These are phyloP conservation scores for Sander vitreus DNA, from an alignment of 2,113 vertebrate species.

Conservation along the genomic window DNA sequence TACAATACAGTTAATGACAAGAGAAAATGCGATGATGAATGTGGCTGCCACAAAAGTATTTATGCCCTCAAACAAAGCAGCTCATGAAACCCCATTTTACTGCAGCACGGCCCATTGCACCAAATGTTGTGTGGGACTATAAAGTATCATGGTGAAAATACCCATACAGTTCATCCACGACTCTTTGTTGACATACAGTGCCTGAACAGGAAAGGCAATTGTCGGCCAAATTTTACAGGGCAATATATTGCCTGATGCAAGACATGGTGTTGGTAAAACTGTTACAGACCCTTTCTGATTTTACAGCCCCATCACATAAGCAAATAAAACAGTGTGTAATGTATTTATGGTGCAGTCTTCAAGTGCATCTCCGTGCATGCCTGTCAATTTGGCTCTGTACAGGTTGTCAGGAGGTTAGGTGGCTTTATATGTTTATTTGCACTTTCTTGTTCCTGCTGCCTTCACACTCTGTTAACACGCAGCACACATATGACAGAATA, in stretches of 20 bases:
- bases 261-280: conserved; percentile 58
- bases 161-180: conserved; percentile 28
- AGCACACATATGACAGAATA: conserved; percentile 66
- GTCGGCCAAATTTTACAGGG: conserved; percentile 53
- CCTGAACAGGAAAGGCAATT: conserved; percentile 30
- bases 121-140: conserved; percentile 53
- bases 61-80: conserved; percentile 57
- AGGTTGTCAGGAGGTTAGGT: conserved; percentile 56
- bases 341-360: conserved; percentile 34
- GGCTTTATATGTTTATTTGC: conserved; percentile 66
- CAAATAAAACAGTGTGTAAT: conserved; percentile 42
- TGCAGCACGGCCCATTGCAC: conserved; percentile 66
- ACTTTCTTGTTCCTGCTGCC: conserved; percentile 61
- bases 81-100: conserved; percentile 69
- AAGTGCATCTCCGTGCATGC: conserved; percentile 28
- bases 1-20: conserved; percentile 49
- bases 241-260: conserved; percentile 54
- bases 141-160: conserved; percentile 57
- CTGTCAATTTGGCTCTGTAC: conserved; percentile 36
- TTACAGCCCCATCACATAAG: conserved; percentile 49
- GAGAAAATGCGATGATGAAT: conserved; percentile 56
- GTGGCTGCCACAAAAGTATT: conserved; percentile 34
- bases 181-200: conserved; percentile 53
- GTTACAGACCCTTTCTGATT: conserved; percentile 47
- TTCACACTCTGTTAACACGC: conserved; percentile 71